These are phyloP conservation scores for Dolichotis patagonum DNA, from an alignment of 2,113 vertebrate genomes.

Conservation along the genomic window DNA sequence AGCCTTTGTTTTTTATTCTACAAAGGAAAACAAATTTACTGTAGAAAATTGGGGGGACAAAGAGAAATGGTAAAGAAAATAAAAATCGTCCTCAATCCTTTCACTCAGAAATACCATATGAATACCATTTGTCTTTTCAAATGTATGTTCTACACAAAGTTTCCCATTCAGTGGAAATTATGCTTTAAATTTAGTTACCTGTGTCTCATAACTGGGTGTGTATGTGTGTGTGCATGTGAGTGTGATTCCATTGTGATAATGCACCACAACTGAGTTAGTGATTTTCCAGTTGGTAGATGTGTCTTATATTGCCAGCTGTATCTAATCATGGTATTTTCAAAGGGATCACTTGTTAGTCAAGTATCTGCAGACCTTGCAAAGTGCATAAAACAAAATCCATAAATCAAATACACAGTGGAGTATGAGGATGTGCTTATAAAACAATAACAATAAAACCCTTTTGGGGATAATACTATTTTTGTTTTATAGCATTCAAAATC, in stretches of 20 bases:
- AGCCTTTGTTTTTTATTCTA: background rate
- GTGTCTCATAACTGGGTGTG: background rate
- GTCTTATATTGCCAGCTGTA: background rate
- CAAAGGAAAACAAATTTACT: background rate
- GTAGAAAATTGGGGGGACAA: background rate
- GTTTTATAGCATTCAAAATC: background rate
- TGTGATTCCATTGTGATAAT: background rate
- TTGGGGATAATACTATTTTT: background rate
- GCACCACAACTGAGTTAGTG: background rate
- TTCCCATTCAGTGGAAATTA: background rate
- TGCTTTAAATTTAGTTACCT: background rate
- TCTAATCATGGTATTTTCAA: background rate
- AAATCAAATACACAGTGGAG: background rate
- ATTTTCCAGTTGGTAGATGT: background rate
- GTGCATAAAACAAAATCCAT: background rate
- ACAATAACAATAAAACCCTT: background rate
- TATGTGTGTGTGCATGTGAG: background rate
- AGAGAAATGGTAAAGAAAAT: background rate
- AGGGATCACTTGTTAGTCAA: background rate
- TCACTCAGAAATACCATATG: background rate
- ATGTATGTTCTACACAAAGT: background rate
- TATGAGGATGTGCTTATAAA: background rate
- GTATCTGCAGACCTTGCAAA: background rate
- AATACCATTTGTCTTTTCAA: background rate
- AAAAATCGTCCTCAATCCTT: background rate